Evolutionary conservation across 2,888 invertebrate genomes (phyloP).

Genomic region (Eulithis testata): DNA sequence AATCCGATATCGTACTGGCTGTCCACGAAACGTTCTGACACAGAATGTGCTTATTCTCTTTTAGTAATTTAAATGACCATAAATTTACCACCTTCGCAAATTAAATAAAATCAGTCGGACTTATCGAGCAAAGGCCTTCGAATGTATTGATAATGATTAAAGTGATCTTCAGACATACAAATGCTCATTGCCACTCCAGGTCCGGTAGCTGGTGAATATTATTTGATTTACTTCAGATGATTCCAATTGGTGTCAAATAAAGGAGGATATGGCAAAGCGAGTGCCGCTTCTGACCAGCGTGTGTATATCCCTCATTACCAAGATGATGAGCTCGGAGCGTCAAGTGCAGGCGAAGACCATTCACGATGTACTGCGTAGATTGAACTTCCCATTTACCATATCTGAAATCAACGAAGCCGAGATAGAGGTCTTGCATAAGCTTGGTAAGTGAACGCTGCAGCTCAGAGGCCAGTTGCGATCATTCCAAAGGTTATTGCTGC

Average conservation of each 20-base stretch:
- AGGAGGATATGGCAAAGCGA: constrained; percentile 31
- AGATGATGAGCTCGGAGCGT: constrained; percentile 53
- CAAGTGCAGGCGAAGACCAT: constrained; percentile 40
- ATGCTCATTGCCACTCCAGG: too few species aligned
- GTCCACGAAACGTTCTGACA: too few species aligned
- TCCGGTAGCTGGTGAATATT: too few species aligned
- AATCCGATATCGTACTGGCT: too few species aligned
- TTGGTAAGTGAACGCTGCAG: constrained; percentile 47
- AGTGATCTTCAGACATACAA: too few species aligned
- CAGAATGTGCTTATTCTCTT: too few species aligned
- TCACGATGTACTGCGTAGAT: constrained; percentile 42
- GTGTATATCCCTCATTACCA: constrained; percentile 58
- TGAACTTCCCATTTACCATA: constrained; percentile 41
- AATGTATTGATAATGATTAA: too few species aligned
- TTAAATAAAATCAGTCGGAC: too few species aligned
- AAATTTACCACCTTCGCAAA: too few species aligned
- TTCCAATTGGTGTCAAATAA: constrained; percentile 45
- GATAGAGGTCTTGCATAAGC: constrained; percentile 49
- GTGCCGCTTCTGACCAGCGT: constrained; percentile 53
- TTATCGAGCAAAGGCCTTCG: too few species aligned
- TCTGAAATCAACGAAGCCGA: constrained; percentile 53
- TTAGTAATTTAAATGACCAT: too few species aligned
- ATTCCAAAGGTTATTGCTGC: too few species aligned
- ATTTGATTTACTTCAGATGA: neutral
- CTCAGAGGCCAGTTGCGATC: neutral